phyloP scores from a whole-genome alignment of 1,140 invertebrate species.

The Drosophila rhopaloa region DNA sequence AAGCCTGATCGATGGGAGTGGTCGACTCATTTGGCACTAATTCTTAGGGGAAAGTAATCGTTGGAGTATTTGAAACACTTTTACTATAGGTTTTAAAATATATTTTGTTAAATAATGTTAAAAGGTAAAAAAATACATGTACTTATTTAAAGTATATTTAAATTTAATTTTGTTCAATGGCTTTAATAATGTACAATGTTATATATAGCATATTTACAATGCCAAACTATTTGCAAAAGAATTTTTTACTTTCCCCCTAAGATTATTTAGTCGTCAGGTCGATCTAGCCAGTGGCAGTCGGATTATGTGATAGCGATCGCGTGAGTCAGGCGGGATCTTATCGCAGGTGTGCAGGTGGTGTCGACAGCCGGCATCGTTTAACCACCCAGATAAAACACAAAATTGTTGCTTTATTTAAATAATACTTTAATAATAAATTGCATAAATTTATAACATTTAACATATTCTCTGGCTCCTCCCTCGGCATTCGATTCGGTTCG shows the following conservation, averaged over 20 bases:
- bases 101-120: slow-evolving; percentile 29
- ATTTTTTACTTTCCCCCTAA: background rate
- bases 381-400: slow-evolving; percentile 27
- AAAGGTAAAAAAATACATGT: background rate
- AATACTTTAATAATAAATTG: slow-evolving; percentile 84
- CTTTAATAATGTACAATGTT: background rate
- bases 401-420: slow-evolving; percentile 77
- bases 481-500: slow-evolving; percentile 22
- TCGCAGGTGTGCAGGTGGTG: slow-evolving; percentile 21
- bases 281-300: slow-evolving; percentile 14
- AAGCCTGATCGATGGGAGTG: slow-evolving; percentile 35
- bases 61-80: slow-evolving; percentile 21
- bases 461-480: slow-evolving; percentile 64
- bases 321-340: slow-evolving; percentile 36
- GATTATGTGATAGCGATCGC: slow-evolving; percentile 50
- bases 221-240: background rate
- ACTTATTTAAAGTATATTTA: background rate
- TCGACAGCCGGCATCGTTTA: background rate
- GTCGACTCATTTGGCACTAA: background rate
- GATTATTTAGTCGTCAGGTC: slow-evolving; percentile 1
- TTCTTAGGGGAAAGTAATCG: slow-evolving; percentile 7
- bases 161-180: background rate
- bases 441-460: slow-evolving; percentile 83
- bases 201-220: background rate
- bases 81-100: slow-evolving; percentile 19